Percentiles rank a stretch among this genome's conserved stretches.
Conservation (phyloP, 1,140 invertebrate species). For the Maconellicoccus hirsutus region DNA sequence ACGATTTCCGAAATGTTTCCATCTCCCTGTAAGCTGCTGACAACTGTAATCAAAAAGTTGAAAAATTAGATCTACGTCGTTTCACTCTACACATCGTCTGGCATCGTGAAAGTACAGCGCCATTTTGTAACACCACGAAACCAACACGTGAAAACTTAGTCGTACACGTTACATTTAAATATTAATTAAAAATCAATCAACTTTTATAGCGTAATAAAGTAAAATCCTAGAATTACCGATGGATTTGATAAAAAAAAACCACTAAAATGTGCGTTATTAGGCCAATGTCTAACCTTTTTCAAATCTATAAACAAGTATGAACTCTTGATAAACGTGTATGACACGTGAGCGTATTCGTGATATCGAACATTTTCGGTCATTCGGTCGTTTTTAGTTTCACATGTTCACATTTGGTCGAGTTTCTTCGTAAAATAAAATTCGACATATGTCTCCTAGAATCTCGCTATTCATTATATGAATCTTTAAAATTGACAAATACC, state of each 20-base stretch:
- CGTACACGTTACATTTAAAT: neutral
- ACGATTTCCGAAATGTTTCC: conserved; percentile 6
- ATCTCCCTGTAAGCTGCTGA: neutral
- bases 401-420: too few relatives aligned
- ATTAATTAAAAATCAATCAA: neutral
- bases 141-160: neutral
- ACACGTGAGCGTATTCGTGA: neutral
- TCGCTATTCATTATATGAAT: too few relatives aligned
- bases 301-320: too few relatives aligned
- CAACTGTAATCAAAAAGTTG: neutral
- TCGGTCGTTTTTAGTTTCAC: too few relatives aligned
- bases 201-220: neutral
- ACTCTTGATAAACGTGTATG: neutral
- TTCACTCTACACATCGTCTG: too few relatives aligned
- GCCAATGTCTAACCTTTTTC: neutral
- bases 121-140: neutral
- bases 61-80: too few relatives aligned
- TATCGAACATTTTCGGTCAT: neutral
- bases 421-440: too few relatives aligned
- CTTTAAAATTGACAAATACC: too few relatives aligned
- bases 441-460: too few relatives aligned
- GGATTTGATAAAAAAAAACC: neutral
- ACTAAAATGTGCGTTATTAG: neutral
- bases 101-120: neutral
- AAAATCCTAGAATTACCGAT: neutral